Evolutionary conservation across 2,113 vertebrate genomes (phyloP).

Genomic region (Xenotilapia caudafasciata): DNA sequence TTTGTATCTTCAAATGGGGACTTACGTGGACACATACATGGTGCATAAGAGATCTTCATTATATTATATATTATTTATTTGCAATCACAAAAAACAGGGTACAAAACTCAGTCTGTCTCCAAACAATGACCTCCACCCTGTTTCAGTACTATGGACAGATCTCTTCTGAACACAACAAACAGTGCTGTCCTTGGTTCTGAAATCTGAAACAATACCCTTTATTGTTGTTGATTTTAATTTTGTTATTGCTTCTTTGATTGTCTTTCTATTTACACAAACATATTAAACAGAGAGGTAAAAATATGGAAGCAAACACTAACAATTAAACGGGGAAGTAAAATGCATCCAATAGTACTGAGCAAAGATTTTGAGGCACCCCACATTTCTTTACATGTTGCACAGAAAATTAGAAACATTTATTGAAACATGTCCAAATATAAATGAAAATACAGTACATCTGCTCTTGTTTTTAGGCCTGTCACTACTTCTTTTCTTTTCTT

Average conservation of each 20-base stretch:
- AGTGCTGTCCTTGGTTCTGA: background rate
- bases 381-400: background rate
- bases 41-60: background rate
- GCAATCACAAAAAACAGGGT: background rate
- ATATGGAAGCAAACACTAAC: background rate
- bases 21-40: fast-evolving
- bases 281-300: background rate
- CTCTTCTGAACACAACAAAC: background rate
- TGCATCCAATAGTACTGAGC: background rate
- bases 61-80: background rate
- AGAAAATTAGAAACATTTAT: background rate
- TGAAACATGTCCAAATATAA: background rate
- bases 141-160: background rate
- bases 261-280: background rate
- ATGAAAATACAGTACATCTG: background rate
- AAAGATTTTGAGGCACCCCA: background rate
- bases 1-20: background rate
- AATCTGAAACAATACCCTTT: background rate
- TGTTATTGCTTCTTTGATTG: background rate
- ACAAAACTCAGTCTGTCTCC: background rate
- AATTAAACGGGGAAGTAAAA: fast-evolving
- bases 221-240: background rate
- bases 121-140: background rate
- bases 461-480: fast-evolving
- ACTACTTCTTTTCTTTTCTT: background rate